A percentile compares a stretch with the other conserved stretches of the same genome.
Evolutionary conservation across 2,113 vertebrate genomes (phyloP).

Genomic region (Hassar affinis): DNA sequence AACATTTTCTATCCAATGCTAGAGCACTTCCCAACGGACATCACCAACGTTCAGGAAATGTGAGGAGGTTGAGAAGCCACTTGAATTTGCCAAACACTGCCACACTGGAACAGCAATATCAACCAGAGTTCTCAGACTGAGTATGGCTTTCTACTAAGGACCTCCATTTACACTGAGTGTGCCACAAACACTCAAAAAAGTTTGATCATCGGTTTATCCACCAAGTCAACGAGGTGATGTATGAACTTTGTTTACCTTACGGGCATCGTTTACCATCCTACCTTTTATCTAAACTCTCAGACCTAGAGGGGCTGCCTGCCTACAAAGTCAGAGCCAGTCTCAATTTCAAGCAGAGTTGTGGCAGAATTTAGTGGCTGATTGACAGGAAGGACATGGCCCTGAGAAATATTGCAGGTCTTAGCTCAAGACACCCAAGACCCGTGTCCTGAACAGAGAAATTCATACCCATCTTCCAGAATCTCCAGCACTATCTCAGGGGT

Average conservation of each 20-base stretch:
- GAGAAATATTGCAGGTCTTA: not conserved
- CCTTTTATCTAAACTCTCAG: not conserved
- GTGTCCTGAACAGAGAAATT: not conserved
- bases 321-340: not conserved
- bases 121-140: not conserved
- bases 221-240: not conserved
- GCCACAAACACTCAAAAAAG: not conserved
- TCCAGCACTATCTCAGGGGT: not conserved
- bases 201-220: too few relatives aligned
- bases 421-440: not conserved
- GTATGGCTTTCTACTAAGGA: not conserved
- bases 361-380: not conserved
- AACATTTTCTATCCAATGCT: not conserved
- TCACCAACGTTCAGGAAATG: not conserved
- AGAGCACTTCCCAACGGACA: not conserved
- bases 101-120: not conserved
- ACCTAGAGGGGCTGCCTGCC: too few relatives aligned
- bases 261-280: not conserved
- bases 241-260: not conserved
- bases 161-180: not conserved
- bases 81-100: not conserved
- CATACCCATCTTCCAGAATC: not conserved
- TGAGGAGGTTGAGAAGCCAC: not conserved
- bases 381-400: not conserved
- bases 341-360: too few relatives aligned